Base-by-base conservation (phyloP, 2,113 vertebrate species). In the Thomomys bottae region DNA sequence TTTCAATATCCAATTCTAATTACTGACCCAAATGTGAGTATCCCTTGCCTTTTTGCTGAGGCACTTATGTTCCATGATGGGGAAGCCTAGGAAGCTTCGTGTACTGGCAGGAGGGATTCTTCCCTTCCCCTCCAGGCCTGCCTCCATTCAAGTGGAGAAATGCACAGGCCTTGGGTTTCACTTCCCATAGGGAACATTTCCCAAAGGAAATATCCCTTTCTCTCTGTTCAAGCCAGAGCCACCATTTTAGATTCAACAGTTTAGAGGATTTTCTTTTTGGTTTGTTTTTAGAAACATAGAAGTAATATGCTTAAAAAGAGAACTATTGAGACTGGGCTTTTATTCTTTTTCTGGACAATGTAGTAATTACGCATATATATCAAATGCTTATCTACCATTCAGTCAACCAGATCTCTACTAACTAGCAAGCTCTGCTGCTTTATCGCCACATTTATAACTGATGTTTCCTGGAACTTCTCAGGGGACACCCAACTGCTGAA, bases 351-450 rank as follows among this genome's bases (percentile, higher is more conserved):
- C 34, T 18, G 30, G 26, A 67, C 45, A 70, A 3, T 11, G 3
- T 24, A 38, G 61, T 66, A 89, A 49, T 92, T 87, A 75, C 34
- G 30, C n/a, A 90, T 66, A 61, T 34, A n/a, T 15, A 54, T 38
- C 66, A 87, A 66, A 70, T 34, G 94, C 64, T 89, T 91, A 75
- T 36, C n/a, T n/a, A 87, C 57, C 38, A 92, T 32, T 75, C 2
- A 0, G 61, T 83, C 64, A 70, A 38, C 24, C 75, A 87, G 23
- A 84, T 70, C 5, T 75, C 84, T 87, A 4, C 57, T 78, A 85
- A 87, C 66, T 40, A 88, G 84, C 88, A 72, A 92, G 10, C 61
- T 45, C 42, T 79, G 17, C 21, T 61, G n/a, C 10, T 86, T 87
- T 82, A 83, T 70, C 45, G 67, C 42, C 78, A 70, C 4, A 67